Percentiles rank a stretch among this genome's conserved stretches.
Conservation (phyloP, 2,888 invertebrate species). For the Stenchaetothrips biformis region DNA sequence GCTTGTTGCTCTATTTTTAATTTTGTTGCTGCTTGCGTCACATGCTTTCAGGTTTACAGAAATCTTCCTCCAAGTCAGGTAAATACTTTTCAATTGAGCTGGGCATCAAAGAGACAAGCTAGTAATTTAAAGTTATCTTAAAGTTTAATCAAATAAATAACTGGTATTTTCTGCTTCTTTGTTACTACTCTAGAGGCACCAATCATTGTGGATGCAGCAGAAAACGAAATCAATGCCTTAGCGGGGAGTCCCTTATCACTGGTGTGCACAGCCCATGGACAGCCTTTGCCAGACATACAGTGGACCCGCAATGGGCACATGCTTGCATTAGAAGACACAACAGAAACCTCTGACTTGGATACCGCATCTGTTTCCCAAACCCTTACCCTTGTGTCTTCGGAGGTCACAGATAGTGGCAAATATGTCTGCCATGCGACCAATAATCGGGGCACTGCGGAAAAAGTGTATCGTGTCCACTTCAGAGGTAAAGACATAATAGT, state of each 20-base stretch:
- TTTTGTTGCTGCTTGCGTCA: conserved; percentile 19
- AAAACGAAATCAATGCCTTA: conserved; percentile 45
- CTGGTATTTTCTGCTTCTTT: conserved; percentile 13
- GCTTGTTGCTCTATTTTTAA: conserved; percentile 9
- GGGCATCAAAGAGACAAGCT: not conserved
- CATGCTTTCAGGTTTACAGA: conserved; percentile 9
- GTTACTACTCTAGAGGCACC: conserved; percentile 38
- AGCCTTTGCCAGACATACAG: conserved; percentile 46
- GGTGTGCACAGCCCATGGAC: conserved; percentile 45
- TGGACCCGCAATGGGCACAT: conserved; percentile 45
- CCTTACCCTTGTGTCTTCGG: conserved; percentile 28
- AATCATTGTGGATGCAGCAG: conserved; percentile 39
- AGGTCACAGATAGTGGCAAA: conserved; percentile 47
- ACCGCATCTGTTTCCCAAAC: conserved; percentile 24
- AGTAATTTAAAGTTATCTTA: not conserved
- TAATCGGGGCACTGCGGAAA: conserved; percentile 53
- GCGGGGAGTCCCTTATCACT: conserved; percentile 35
- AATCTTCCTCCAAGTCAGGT: conserved; percentile 8
- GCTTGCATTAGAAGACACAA: conserved; percentile 20
- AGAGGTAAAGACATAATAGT: conserved; percentile 43
- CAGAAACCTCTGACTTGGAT: conserved; percentile 30
- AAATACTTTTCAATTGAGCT: not conserved
- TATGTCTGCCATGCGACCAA: conserved; percentile 59
- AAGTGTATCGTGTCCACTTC: conserved; percentile 51
- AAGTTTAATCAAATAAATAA: not conserved